Evolutionary conservation across 2,797 vertebrate genomes (phyloP).

Genomic region (Megaceryle alcyon): DNA sequence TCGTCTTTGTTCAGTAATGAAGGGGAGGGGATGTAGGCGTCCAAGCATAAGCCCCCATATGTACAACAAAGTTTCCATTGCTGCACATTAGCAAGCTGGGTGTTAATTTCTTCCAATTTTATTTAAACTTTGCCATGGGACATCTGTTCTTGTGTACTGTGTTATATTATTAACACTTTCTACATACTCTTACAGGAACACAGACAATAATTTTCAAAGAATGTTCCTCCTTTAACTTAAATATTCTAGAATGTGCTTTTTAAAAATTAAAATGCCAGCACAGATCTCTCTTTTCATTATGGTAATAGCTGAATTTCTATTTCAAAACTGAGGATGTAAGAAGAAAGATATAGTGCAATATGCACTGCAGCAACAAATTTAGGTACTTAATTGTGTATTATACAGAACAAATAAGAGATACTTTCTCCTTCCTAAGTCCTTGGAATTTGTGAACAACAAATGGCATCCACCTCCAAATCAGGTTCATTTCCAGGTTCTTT

Average conservation of each 20-base stretch:
- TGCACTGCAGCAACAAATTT: neutral
- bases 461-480: neutral
- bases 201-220: neutral
- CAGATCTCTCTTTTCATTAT: neutral
- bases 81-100: slow-evolving; percentile 49
- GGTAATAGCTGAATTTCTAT: slow-evolving; percentile 12
- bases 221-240: neutral
- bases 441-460: neutral
- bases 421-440: neutral
- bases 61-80: slow-evolving; percentile 65
- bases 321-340: slow-evolving; percentile 3
- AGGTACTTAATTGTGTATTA: neutral
- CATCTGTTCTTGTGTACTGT: slow-evolving; percentile 71
- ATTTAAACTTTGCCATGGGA: slow-evolving; percentile 72
- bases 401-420: neutral
- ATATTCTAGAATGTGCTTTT: neutral
- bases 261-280: slow-evolving; percentile 25
- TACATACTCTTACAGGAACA: neutral
- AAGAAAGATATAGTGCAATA: slow-evolving; percentile 24
- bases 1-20: slow-evolving; percentile 72
- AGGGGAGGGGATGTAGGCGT: slow-evolving; percentile 25
- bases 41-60: slow-evolving; percentile 13
- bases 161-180: slow-evolving; percentile 54
- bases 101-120: slow-evolving; percentile 71
- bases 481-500: neutral